Conservation (phyloP, 2,113 vertebrate genomes). For the Oreocharis arfaki region DNA sequence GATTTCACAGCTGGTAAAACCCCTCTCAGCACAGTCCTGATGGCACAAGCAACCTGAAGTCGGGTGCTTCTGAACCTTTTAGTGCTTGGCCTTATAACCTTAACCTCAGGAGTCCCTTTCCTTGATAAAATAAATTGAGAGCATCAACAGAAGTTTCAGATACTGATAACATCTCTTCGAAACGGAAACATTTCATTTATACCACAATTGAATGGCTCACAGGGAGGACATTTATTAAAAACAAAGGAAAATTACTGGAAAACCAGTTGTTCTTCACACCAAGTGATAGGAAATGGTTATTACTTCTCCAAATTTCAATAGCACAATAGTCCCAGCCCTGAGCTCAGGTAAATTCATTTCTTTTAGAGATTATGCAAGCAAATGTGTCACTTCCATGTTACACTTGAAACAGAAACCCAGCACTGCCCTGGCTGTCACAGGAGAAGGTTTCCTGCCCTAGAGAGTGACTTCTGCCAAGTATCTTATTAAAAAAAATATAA, state of each 20-base stretch:
- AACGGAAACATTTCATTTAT: slow-evolving; percentile 18
- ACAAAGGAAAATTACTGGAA: background rate
- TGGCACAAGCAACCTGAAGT: background rate
- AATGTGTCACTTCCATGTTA: background rate
- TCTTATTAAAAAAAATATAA: background rate
- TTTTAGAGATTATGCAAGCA: background rate
- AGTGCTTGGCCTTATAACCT: background rate
- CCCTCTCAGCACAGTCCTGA: background rate
- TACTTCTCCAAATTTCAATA: background rate
- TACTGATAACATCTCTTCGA: background rate
- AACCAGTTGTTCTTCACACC: background rate
- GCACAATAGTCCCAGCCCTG: background rate
- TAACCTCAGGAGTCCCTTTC: background rate
- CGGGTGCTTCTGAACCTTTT: background rate
- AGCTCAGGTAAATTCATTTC: background rate
- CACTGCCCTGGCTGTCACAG: background rate
- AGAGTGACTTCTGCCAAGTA: background rate
- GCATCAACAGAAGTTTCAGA: background rate
- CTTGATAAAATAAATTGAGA: background rate
- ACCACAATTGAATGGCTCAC: background rate
- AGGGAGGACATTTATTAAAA: background rate
- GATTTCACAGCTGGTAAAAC: background rate
- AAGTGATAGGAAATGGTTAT: background rate
- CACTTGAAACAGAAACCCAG: background rate
- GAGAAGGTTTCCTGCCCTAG: background rate